Percentiles rank a stretch among this genome's conserved stretches.
Conservation (phyloP, 2,113 vertebrate species). For the Scopus umbretta region DNA sequence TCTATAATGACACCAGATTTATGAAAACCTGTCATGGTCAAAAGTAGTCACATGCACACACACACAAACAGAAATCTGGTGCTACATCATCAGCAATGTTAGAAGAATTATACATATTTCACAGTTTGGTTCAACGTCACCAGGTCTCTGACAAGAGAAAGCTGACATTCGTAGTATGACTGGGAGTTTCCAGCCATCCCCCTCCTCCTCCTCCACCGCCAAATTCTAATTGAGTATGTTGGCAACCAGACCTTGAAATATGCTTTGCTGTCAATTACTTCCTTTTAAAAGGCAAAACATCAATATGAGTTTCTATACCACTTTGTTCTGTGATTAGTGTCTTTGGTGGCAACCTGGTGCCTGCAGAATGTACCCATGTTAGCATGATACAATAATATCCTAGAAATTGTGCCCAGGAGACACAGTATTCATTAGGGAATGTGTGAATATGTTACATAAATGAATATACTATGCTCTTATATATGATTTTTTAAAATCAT, state of each 20-base stretch:
- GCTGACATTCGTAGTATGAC: not conserved
- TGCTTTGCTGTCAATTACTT: slow-evolving; percentile 32
- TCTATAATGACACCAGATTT: slow-evolving; percentile 53
- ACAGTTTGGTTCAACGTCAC: slow-evolving; percentile 41
- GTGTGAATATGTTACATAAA: not conserved
- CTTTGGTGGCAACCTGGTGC: not conserved
- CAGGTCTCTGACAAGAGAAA: slow-evolving; percentile 28
- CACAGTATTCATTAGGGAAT: not conserved
- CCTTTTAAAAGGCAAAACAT: slow-evolving; percentile 1
- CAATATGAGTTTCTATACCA: not conserved
- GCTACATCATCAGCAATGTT: slow-evolving; percentile 32
- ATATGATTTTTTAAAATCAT: not conserved
- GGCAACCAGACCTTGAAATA: slow-evolving; percentile 49
- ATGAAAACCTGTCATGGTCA: slow-evolving; percentile 59
- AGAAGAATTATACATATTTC: slow-evolving; percentile 44
- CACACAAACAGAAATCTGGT: not conserved
- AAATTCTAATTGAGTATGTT: slow-evolving; percentile 39
- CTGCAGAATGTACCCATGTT: not conserved
- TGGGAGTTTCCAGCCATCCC: not conserved
- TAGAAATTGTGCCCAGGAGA: not conserved
- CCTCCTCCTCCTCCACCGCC: not conserved
- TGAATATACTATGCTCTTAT: not conserved
- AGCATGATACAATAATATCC: not conserved
- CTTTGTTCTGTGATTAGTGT: not conserved
- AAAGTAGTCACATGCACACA: slow-evolving; percentile 14